These are phyloP conservation scores for Tympanuchus pallidicinctus DNA, from an alignment of 2,113 vertebrate genomes.

Conservation along the genomic window DNA sequence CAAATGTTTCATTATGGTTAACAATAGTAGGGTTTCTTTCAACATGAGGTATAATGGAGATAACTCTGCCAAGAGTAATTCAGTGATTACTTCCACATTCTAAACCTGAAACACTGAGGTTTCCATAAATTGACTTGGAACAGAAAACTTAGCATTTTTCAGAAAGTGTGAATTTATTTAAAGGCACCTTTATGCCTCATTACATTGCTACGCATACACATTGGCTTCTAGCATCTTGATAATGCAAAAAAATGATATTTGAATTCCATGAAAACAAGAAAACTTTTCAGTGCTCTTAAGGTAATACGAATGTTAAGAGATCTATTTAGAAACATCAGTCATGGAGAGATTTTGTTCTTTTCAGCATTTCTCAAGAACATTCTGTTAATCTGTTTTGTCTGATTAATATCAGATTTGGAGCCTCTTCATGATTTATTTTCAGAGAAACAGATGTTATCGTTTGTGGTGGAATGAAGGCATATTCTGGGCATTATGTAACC, in stretches of 20 bases:
- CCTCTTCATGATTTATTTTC: slow-evolving; percentile 26
- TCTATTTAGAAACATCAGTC: background rate
- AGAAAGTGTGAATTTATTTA: slow-evolving; percentile 6
- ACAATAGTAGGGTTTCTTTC: slow-evolving; percentile 20
- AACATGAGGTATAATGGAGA: background rate
- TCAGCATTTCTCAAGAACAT: background rate
- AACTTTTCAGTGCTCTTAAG: background rate
- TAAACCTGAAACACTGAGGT: background rate
- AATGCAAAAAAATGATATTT: background rate
- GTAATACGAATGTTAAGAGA: background rate
- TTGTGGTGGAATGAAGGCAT: slow-evolving; percentile 51
- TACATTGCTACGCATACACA: background rate
- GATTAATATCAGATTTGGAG: slow-evolving; percentile 38
- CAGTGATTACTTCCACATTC: background rate
- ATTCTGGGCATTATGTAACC: slow-evolving; percentile 49
- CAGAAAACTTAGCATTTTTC: slow-evolving; percentile 22
- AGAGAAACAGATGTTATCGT: slow-evolving; percentile 64
- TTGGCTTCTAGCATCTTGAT: background rate
- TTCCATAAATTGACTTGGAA: background rate
- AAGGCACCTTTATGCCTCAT: background rate
- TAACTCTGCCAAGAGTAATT: slow-evolving; percentile 17
- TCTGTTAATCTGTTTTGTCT: slow-evolving; percentile 25
- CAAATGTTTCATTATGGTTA: slow-evolving; percentile 17
- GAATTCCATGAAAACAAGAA: background rate
- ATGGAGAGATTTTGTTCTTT: background rate